Percentiles rank a stretch among this genome's conserved stretches.
These are phyloP conservation scores for Trypoxylon attenuatum DNA, from an alignment of 2,888 invertebrate species.

Conservation along the genomic window DNA sequence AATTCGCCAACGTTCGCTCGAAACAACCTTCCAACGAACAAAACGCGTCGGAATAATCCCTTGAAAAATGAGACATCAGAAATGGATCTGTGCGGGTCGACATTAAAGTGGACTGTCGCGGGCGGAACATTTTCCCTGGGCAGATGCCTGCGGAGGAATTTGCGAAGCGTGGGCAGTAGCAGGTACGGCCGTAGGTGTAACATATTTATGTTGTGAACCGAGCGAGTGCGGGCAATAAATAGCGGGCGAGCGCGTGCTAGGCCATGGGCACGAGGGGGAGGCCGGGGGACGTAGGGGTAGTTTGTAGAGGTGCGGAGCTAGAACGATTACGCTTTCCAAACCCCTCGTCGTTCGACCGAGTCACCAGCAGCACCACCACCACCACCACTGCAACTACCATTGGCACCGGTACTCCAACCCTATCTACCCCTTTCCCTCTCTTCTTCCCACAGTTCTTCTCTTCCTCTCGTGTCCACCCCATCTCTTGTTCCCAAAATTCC, in stretches of 20 bases:
- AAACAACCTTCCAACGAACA: not conserved
- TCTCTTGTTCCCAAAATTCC: slow-evolving; percentile 32
- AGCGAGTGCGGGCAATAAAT: slow-evolving; percentile 72
- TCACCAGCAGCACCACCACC: slow-evolving; percentile 45
- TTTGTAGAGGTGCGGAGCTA: slow-evolving; percentile 54
- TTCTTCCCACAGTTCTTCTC: slow-evolving; percentile 12
- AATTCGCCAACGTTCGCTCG: too few species aligned
- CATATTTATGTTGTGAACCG: slow-evolving; percentile 74
- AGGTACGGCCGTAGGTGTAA: slow-evolving; percentile 67
- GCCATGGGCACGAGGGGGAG: slow-evolving; percentile 14
- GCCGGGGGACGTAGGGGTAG: slow-evolving; percentile 36
- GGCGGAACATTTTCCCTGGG: too few species aligned
- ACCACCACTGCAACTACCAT: slow-evolving; percentile 43
- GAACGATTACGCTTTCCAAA: slow-evolving; percentile 68
- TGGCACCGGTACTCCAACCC: too few species aligned
- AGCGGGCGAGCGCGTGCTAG: slow-evolving; percentile 48
- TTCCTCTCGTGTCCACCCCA: slow-evolving; percentile 21
- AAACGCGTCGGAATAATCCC: too few species aligned
- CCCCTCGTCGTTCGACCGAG: slow-evolving; percentile 49
- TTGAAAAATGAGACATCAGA: too few species aligned
- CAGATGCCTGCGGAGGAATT: slow-evolving; percentile 46
- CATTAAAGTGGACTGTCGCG: too few species aligned
- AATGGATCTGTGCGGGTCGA: too few species aligned
- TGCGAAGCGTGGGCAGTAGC: slow-evolving; percentile 46
- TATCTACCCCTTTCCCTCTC: slow-evolving; percentile 34